These are phyloP conservation scores for Melikaiella ostensackeni DNA, from an alignment of 2,888 invertebrate species.

Conservation along the genomic window DNA sequence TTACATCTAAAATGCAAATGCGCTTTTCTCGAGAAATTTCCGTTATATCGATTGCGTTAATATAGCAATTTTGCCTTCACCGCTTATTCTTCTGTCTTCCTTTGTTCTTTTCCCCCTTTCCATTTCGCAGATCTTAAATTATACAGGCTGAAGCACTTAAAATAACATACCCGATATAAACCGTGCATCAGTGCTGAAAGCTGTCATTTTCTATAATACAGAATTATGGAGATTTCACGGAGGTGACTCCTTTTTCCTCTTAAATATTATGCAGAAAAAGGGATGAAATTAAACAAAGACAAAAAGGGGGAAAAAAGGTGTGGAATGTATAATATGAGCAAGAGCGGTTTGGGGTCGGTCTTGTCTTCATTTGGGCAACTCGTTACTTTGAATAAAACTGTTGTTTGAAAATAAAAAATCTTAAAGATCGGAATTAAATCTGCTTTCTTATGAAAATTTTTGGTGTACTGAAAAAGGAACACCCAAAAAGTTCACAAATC, in stretches of 20 bases:
- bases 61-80: slow-evolving; percentile 45
- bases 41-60: slow-evolving; percentile 24
- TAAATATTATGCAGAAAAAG: neutral
- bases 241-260: neutral
- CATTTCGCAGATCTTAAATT: slow-evolving; percentile 66
- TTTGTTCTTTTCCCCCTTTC: slow-evolving; percentile 47
- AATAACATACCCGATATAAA: slow-evolving; percentile 76
- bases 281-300: neutral
- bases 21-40: slow-evolving; percentile 18
- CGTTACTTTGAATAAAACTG: no score
- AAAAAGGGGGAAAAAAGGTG: no score
- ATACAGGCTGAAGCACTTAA: slow-evolving; percentile 74
- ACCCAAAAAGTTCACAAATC: no score
- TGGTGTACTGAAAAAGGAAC: no score
- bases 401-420: no score
- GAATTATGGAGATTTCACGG: slow-evolving; percentile 74
- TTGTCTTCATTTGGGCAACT: no score
- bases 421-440: no score
- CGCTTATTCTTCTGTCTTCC: slow-evolving; percentile 42
- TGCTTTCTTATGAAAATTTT: no score
- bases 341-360: no score
- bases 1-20: slow-evolving; percentile 18
- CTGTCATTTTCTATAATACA: slow-evolving; percentile 76
- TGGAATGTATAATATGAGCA: no score
- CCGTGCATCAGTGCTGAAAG: slow-evolving; percentile 75